phyloP scores from a whole-genome alignment of 1,140 invertebrate genomes.

The Gerris buenoi region DNA sequence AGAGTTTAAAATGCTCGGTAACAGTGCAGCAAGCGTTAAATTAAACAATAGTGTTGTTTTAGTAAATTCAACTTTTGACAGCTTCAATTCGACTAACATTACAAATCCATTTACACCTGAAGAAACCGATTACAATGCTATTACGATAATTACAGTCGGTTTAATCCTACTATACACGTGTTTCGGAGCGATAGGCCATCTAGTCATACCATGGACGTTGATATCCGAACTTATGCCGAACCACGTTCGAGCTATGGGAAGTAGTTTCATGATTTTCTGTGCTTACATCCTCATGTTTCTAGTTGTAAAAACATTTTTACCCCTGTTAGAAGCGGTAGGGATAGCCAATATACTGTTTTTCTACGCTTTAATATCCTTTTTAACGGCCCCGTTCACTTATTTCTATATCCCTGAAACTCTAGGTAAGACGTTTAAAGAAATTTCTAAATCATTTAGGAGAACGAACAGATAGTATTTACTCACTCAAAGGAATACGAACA shows the following conservation, averaged over 20 bases:
- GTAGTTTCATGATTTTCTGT: conserved; percentile 38
- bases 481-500: too few relatives aligned
- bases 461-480: background rate
- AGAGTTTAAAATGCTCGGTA: background rate
- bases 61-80: background rate
- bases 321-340: conserved; percentile 34
- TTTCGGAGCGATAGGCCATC: conserved; percentile 37
- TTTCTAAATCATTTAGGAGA: conserved; percentile 18
- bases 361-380: conserved; percentile 40
- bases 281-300: conserved; percentile 49
- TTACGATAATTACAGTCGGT: conserved; percentile 26
- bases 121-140: background rate
- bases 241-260: conserved; percentile 34
- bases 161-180: conserved; percentile 36
- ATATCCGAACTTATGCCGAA: conserved; percentile 33
- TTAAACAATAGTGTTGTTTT: background rate
- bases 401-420: conserved; percentile 57
- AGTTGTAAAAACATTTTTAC: conserved; percentile 44
- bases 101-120: background rate
- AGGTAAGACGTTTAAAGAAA: conserved; percentile 43
- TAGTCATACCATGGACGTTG: conserved; percentile 47
- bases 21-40: background rate
- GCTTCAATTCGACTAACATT: background rate
- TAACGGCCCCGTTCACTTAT: conserved; percentile 40
- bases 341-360: conserved; percentile 41